Percentiles rank a stretch among this genome's conserved stretches.
Conservation (phyloP, 2,113 vertebrate genomes). For the Stegostoma tigrinum region DNA sequence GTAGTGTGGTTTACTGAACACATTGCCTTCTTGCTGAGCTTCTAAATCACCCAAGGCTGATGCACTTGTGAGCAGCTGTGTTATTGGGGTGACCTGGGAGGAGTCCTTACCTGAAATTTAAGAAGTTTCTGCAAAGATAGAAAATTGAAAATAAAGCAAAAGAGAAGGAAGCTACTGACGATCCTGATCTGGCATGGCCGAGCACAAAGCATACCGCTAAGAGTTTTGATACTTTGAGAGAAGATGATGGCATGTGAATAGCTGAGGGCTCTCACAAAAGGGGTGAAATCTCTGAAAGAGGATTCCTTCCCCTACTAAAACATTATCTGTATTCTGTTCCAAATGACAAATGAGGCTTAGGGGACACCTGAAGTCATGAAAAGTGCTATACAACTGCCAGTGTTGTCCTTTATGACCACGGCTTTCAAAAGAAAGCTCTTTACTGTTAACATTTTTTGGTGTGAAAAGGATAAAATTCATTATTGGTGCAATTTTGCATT, state of each 20-base stretch:
- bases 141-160: no score
- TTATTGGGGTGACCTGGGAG: no score
- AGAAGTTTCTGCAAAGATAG: no score
- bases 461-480: neutral
- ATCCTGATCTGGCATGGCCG: no score
- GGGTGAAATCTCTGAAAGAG: neutral
- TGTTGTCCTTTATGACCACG: neutral
- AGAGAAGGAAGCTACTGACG: no score
- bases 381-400: neutral
- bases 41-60: neutral
- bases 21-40: neutral
- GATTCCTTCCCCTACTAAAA: neutral
- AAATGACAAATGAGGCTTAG: neutral
- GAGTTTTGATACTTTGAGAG: no score
- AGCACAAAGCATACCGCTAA: no score
- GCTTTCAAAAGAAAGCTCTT: neutral
- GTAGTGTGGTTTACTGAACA: neutral
- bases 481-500: neutral
- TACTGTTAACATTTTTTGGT: neutral
- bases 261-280: neutral
- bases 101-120: no score
- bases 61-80: neutral
- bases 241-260: no score
- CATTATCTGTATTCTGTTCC: neutral
- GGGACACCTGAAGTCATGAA: neutral